Conservation (phyloP, 2,113 vertebrate species). For the Recurvirostra avosetta region DNA sequence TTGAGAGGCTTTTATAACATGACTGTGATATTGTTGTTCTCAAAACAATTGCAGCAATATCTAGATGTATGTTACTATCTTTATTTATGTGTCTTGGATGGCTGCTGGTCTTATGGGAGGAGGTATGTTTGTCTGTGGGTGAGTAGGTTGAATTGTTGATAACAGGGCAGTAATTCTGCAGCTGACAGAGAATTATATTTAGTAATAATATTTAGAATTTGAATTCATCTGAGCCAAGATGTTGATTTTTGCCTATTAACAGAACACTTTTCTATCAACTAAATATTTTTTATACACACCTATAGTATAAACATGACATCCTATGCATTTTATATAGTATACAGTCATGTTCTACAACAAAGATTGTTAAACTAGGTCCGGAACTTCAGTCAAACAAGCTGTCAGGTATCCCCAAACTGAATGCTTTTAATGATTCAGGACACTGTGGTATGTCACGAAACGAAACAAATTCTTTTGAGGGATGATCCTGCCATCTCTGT, state of each 20-base stretch:
- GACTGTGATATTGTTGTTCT: not conserved
- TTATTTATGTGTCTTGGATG: not conserved
- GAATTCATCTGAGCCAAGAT: not conserved
- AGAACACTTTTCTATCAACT: not conserved
- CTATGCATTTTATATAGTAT: not conserved
- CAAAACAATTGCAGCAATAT: not conserved
- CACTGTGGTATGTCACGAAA: not conserved
- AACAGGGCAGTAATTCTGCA: not conserved
- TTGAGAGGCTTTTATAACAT: not conserved
- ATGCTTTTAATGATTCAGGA: not conserved
- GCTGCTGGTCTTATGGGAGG: not conserved
- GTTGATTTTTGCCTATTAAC: conserved; percentile 9
- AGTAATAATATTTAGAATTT: conserved; percentile 31
- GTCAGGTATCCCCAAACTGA: not conserved
- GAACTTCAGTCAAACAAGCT: conserved; percentile 32
- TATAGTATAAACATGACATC: not conserved
- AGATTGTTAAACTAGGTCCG: not conserved
- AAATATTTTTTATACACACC: not conserved
- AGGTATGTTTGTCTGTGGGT: not conserved
- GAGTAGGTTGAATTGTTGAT: not conserved
- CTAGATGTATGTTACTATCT: not conserved
- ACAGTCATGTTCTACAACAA: not conserved
- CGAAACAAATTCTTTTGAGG: not conserved
- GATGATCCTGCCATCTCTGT: not conserved
- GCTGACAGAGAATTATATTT: not conserved